phyloP scores from a whole-genome alignment of 2,113 vertebrate species.

The Opisthocomus hoazin region DNA sequence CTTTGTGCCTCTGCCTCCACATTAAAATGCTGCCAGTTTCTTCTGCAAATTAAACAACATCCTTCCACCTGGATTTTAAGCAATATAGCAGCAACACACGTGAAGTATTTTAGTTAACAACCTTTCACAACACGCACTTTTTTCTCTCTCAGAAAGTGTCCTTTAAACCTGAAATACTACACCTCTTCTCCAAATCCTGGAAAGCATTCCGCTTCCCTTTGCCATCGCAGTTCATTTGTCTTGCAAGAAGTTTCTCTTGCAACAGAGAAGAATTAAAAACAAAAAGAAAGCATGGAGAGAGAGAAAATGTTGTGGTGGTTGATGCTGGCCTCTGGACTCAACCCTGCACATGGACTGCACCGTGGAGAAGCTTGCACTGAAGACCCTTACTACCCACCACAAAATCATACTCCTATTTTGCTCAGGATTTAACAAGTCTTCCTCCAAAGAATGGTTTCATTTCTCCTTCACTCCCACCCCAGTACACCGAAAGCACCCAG shows the following conservation, averaged over 20 bases:
- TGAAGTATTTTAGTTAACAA: not conserved
- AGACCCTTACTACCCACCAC: not conserved
- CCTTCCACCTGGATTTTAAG: not conserved
- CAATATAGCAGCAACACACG: not conserved
- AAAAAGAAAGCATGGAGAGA: not conserved
- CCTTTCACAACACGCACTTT: not conserved
- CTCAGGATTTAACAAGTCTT: not conserved
- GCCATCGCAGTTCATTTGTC: constrained; percentile 29
- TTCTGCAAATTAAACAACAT: not conserved
- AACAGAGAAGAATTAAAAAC: not conserved
- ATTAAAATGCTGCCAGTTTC: not conserved
- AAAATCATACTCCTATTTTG: not conserved
- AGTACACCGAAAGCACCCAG: not conserved
- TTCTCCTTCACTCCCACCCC: not conserved
- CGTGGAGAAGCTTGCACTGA: not conserved
- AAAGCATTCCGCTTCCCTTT: not conserved
- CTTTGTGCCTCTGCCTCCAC: not conserved
- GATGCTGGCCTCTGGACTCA: not conserved
- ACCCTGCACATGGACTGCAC: not conserved
- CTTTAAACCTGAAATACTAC: not conserved
- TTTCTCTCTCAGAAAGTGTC: not conserved
- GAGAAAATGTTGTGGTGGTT: not conserved
- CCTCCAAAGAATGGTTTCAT: not conserved
- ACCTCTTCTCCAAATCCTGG: constrained; percentile 10
- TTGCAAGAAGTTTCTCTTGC: not conserved